These are phyloP conservation scores for Dicrostonyx torquatus DNA, from an alignment of 2,797 vertebrate genomes.

Conservation along the genomic window DNA sequence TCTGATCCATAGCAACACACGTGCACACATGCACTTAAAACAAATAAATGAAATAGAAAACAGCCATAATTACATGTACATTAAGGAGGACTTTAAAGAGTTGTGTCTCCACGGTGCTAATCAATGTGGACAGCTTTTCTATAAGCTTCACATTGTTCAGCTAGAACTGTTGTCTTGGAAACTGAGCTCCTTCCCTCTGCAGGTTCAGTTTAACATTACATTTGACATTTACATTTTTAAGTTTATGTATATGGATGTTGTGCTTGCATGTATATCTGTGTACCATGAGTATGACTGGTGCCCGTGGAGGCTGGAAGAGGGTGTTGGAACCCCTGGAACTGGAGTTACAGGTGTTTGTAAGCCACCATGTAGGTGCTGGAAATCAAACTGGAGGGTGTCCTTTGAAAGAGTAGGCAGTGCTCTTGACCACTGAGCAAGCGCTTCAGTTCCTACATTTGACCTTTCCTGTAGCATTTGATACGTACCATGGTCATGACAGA, in stretches of 20 bases:
- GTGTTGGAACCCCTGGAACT: background rate
- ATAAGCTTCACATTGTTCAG: slow-evolving; percentile 3
- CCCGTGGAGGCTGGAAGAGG: background rate
- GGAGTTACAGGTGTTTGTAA: background rate
- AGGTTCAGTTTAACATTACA: slow-evolving; percentile 72
- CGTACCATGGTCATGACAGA: background rate
- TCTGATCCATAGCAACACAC: background rate
- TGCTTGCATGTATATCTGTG: background rate
- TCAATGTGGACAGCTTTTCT: slow-evolving; percentile 54
- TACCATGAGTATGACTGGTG: background rate
- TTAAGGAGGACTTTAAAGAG: background rate
- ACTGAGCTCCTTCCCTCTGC: background rate
- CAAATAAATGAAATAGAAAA: background rate
- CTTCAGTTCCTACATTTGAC: background rate
- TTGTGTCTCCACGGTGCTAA: slow-evolving; percentile 58
- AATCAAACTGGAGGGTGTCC: too few relatives aligned
- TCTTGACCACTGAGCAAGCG: background rate
- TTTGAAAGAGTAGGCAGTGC: too few relatives aligned
- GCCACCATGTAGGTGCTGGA: background rate
- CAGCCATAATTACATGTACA: background rate
- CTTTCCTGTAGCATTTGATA: slow-evolving; percentile 76
- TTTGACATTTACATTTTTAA: slow-evolving; percentile 65
- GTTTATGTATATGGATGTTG: slow-evolving; percentile 43
- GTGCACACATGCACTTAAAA: background rate
- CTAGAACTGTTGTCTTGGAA: background rate